Base-by-base conservation (phyloP, 2,113 vertebrate species). In the Noturus placidus region DNA sequence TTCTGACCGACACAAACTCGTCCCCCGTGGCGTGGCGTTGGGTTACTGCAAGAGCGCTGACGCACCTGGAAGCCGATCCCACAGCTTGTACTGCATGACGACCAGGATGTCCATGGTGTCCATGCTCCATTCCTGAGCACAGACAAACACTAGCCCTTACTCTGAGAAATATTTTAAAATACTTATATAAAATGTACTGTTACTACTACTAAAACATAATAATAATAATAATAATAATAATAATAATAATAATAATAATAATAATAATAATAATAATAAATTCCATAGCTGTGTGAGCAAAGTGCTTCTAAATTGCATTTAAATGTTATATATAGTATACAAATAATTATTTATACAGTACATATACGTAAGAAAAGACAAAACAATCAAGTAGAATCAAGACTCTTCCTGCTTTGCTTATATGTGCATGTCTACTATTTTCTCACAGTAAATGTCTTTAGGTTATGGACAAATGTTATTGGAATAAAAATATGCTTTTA, bases 41-140 rank as follows among this genome's bases (percentile, higher is more conserved):
- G 98, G 92, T 99, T 99, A 94, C 97, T 99, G 94, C 98, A 99
- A 88, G 97, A 97, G 3, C 98, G 96, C 89, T 99, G 98, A 0
- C 98, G 98, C 83, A 99, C 98, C 94, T 99, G 98, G 93, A 99
- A 99, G 92, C 98, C 98, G 59, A 99, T 98, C 77, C 97, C 97
- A 56, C 98, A 99, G 88, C 96, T 98, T 85, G 98, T 99, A 93
- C 97, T 99, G 95, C 98, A 99, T 77, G 96, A 96, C 20, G 98
- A 97, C 98, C 98, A 99, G 42, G 95, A 93, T 10, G 98, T 97
- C 98, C 98, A 99, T 0, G 97, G 97, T 3, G 98, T 99, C 98
- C 98, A 99, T 30, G 97, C 98, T 79, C 98, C 98, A 63, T 99
- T 99, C 94, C 98, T 99, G 91, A 82, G 77, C 87, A 89, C 65